A percentile compares a stretch with the other conserved stretches of the same genome.
Evolutionary conservation across 2,113 vertebrate genomes (phyloP).

Genomic region (Myocastor coypus): DNA sequence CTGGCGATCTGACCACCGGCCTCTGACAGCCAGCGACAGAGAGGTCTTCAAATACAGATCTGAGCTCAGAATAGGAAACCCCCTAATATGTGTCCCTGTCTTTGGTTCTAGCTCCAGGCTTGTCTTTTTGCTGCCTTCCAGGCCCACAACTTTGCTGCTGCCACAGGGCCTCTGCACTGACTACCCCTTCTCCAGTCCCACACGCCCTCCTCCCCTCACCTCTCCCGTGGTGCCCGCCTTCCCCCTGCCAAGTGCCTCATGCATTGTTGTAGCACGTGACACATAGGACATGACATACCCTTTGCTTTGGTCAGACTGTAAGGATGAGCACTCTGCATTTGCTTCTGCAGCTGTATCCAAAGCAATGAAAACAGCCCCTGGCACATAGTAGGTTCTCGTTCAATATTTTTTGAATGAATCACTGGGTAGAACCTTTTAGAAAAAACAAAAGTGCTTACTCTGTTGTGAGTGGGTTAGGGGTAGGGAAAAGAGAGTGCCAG

Average conservation of each 20-base stretch:
- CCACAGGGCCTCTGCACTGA: neutral
- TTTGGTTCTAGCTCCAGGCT: neutral
- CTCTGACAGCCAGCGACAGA: neutral
- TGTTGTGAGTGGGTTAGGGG: too few species aligned
- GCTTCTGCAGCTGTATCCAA: neutral
- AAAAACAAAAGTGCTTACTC: too few species aligned
- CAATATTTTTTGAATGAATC: neutral
- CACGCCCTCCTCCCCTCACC: neutral
- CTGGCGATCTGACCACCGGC: neutral
- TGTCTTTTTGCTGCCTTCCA: neutral
- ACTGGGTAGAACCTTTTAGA: too few species aligned
- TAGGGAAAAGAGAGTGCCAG: neutral
- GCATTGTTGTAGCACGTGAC: neutral
- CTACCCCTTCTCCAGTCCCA: neutral
- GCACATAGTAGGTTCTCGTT: neutral
- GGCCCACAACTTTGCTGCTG: neutral
- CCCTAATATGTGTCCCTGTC: too few species aligned
- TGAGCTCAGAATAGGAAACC: neutral
- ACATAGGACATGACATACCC: neutral
- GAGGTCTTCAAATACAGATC: neutral
- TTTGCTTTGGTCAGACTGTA: neutral
- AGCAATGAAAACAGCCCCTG: neutral
- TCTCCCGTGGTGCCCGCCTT: neutral
- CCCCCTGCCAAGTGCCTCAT: neutral
- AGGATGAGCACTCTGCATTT: neutral